Evolutionary conservation across 37 sponge, comb jelly and placozoan genomes (phyloP), one percentile per base, ranked within the genome.

Genomic region (Eunapius fragilis): DNA sequence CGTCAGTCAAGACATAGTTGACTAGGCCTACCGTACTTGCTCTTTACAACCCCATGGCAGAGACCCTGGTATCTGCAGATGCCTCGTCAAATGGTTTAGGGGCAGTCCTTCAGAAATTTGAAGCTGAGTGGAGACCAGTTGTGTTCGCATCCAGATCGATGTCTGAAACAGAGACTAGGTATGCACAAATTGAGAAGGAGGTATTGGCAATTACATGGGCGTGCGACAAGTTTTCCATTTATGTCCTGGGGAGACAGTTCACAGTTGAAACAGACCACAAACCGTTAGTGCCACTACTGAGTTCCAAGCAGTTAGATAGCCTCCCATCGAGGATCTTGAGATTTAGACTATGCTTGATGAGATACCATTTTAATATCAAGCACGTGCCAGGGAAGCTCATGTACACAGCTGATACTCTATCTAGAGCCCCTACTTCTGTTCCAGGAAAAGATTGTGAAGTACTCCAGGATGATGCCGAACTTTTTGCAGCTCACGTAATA

Each of bases 141-240:
- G 75, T 67, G n/a, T 84, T 38, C 26, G 50, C 38, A 7, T 84
- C 84, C 19, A 26, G 84, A 27, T 37, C 75, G 3, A 23, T 87
- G 74, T 73, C 82, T 2, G 74, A 41, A 22, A 33, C 89, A 4
- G 89, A 88, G 49, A 26, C 49, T 11, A 48, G 82, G 31, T 87
- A 87, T 35, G 81, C 81, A 25, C 87, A 87, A 35, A 87, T 87
- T 26, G 81, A 87, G n/a, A n/a, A n/a, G 75, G 87, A 87, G 49
- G 72, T 70, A n/a, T 68, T 87, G 7, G 87, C 87, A 14, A 23
- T 84, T 7, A 28, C 30, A 9, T 89, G 77, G 77, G 85, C 80
- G 6, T 81, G 88, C 36, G 82, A 75, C 31, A 81, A 87, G 31
- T 81, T 81, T 58, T 31, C 74, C 25, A 34, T 10, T 14, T 87